Evolutionary conservation across 2,113 vertebrate species (phyloP).

Genomic region (Nannospalax galili): DNA sequence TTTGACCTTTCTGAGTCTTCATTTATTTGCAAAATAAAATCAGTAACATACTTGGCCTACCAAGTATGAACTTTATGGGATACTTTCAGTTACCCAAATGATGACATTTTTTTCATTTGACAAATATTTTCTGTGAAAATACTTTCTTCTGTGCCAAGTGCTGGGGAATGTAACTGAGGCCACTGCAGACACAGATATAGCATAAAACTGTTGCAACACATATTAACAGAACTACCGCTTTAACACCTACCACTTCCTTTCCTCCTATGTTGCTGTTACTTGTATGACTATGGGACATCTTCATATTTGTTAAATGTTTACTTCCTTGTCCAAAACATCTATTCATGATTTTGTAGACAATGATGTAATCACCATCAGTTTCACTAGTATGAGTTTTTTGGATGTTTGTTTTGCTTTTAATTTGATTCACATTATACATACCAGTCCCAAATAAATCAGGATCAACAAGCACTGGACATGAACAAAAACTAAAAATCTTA

Average conservation of each 20-base stretch:
- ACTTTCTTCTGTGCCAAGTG: neutral
- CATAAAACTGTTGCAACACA: neutral
- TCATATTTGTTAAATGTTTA: neutral
- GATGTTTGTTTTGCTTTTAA: conserved; percentile 8
- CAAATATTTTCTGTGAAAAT: neutral
- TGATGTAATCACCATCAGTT: neutral
- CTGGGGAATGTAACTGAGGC: neutral
- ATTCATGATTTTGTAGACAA: neutral
- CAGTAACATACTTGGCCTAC: neutral
- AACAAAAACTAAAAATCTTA: neutral
- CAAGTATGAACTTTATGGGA: neutral
- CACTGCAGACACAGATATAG: neutral
- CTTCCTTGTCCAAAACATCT: conserved; percentile 2
- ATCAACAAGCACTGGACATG: neutral
- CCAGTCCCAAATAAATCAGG: neutral
- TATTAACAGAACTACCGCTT: neutral
- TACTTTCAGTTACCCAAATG: neutral
- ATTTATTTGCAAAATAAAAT: conserved; percentile 32
- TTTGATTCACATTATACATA: neutral
- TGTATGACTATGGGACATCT: neutral
- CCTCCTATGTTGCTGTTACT: neutral
- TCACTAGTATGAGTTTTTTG: neutral
- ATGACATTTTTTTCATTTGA: neutral
- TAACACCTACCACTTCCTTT: neutral
- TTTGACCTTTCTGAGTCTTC: conserved; percentile 3